A percentile compares a stretch with the other conserved stretches of the same genome.
phyloP scores from a whole-genome alignment of 2,797 vertebrate species.

The Hybognathus amarus region DNA sequence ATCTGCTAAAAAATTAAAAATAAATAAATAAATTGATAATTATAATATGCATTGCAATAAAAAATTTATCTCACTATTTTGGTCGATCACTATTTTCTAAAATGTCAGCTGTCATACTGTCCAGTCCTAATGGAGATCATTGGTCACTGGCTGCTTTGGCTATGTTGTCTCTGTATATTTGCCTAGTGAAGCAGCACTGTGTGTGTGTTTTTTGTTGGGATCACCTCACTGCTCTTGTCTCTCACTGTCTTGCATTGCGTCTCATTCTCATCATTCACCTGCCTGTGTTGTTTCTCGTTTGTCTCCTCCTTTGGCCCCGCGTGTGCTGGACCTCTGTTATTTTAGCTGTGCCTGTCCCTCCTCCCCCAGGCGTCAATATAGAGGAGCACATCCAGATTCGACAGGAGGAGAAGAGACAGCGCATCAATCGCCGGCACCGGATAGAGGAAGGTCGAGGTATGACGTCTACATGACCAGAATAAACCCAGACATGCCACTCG shows the following conservation, averaged over 20 bases:
- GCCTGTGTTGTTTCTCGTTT: conserved; percentile 74
- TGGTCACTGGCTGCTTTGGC: conserved; percentile 30
- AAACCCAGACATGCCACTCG: background rate
- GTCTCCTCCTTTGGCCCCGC: conserved; percentile 54
- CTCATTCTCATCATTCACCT: conserved; percentile 75
- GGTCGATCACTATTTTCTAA: background rate
- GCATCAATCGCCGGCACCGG: conserved; percentile 93
- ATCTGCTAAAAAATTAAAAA: background rate
- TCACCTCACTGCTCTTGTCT: conserved; percentile 50
- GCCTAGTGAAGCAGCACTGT: conserved; percentile 10
- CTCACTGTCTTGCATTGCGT: conserved; percentile 65
- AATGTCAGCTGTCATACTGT: background rate
- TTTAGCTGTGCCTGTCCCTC: conserved; percentile 96
- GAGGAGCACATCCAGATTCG: conserved; percentile 98
- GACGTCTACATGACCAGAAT: conserved; percentile 41
- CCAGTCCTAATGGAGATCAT: background rate
- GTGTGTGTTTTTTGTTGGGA: conserved; percentile 42
- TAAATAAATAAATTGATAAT: background rate
- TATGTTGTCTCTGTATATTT: conserved; percentile 5
- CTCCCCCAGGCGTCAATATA: conserved; percentile 95
- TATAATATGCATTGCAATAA: background rate
- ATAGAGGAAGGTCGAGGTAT: conserved; percentile 97
- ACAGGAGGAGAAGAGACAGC: conserved; percentile 96
- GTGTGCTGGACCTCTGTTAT: conserved; percentile 66
- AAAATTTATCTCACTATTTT: background rate